Conservation (phyloP, 2,113 vertebrate species). For the Lampris incognitus region DNA sequence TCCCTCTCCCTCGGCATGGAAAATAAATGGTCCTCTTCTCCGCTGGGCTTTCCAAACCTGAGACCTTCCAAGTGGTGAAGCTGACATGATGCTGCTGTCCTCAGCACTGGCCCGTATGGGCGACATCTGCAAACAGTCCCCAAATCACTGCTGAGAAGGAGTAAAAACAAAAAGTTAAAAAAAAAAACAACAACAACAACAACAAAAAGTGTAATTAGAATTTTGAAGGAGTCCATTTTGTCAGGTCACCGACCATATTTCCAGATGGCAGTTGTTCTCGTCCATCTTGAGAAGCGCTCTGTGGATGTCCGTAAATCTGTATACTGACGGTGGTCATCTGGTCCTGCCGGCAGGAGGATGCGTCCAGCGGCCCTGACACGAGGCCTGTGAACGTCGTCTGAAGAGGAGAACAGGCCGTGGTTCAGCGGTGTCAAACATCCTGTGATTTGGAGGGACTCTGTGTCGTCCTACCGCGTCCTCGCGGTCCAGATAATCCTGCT, state of each 20-base stretch:
- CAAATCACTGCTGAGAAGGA: slow-evolving; percentile 42
- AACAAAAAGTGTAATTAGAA: slow-evolving; percentile 4
- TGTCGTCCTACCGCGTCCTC: too few species aligned
- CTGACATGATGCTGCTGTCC: slow-evolving; percentile 34
- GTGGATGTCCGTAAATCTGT: slow-evolving; percentile 11
- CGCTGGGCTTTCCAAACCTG: slow-evolving; percentile 47
- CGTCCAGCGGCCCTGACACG: not conserved
- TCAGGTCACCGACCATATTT: slow-evolving; percentile 11
- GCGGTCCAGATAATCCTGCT: too few species aligned
- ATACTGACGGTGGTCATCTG: slow-evolving; percentile 9
- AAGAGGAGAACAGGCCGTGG: not conserved
- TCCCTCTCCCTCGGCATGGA: slow-evolving; percentile 65
- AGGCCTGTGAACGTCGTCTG: not conserved
- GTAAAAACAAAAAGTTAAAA: not conserved
- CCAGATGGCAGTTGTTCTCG: slow-evolving; percentile 11
- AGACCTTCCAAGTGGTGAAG: slow-evolving; percentile 48
- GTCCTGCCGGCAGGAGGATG: not conserved
- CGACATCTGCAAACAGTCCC: slow-evolving; percentile 71
- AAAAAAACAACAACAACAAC: not conserved
- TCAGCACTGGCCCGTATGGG: slow-evolving; percentile 32
- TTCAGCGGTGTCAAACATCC: too few species aligned
- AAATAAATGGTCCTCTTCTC: slow-evolving; percentile 54
- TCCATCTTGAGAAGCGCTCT: slow-evolving; percentile 22
- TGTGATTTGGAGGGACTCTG: too few species aligned
- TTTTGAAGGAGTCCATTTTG: slow-evolving; percentile 9